These are phyloP conservation scores for Tetanocera ferruginea DNA, from an alignment of 2,888 invertebrate genomes.

Conservation along the genomic window DNA sequence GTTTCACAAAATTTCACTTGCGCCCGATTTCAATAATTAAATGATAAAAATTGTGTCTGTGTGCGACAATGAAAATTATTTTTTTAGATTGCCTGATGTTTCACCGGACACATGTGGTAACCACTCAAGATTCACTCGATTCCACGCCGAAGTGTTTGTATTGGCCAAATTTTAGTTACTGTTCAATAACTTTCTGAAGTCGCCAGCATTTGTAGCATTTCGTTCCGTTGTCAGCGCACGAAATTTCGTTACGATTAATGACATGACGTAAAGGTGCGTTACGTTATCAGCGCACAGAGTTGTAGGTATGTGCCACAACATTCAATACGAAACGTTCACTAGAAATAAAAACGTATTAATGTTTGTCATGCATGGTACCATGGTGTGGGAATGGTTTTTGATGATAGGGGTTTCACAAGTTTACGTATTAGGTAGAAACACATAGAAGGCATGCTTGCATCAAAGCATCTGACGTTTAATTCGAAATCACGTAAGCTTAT, in stretches of 20 bases:
- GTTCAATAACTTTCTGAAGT: not conserved
- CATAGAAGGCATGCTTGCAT: no score
- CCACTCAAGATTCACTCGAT: not conserved
- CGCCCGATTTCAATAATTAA: not conserved
- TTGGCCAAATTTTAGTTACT: constrained; percentile 23
- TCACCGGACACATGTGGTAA: not conserved
- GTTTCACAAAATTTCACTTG: not conserved
- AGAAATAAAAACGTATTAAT: no score
- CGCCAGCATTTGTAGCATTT: constrained; percentile 4
- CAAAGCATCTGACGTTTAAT: no score
- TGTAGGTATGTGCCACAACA: no score
- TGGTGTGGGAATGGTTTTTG: no score
- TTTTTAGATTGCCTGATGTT: not conserved
- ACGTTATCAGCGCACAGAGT: not conserved
- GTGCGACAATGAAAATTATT: not conserved
- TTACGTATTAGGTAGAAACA: no score
- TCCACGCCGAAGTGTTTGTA: not conserved
- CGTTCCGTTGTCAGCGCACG: not conserved
- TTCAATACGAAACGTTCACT: no score
- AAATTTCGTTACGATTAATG: not conserved
- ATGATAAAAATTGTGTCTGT: no score
- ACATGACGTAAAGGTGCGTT: not conserved
- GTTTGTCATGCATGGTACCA: no score
- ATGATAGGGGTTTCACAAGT: no score
- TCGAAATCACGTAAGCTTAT: no score